Percentiles rank a stretch among this genome's conserved stretches.
Conservation (phyloP, 2,888 invertebrate genomes). For the Latrodectus hesperus region DNA sequence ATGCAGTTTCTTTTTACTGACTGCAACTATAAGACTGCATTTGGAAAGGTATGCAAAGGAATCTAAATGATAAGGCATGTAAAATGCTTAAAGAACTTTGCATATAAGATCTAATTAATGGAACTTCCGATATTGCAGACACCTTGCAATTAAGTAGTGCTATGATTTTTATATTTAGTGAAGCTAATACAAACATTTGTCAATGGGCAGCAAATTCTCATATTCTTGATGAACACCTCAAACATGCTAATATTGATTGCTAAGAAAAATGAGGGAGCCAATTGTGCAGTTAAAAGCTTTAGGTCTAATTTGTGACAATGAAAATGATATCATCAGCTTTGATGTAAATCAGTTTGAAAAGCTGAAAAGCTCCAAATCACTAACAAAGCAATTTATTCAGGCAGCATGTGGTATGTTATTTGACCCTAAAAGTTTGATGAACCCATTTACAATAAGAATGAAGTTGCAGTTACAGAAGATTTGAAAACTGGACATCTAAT, state of each 20-base stretch:
- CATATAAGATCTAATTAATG: constrained; percentile 15
- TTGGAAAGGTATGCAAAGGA: not conserved
- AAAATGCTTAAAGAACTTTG: constrained; percentile 10
- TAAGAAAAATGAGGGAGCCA: not conserved
- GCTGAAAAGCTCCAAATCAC: not conserved
- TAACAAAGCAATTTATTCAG: constrained; percentile 8
- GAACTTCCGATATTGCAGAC: not conserved
- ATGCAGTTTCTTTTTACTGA: constrained; percentile 18
- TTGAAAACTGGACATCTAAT: not conserved
- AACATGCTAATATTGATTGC: not conserved
- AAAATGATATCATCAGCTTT: not conserved
- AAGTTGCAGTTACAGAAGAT: not conserved
- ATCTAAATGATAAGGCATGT: not conserved
- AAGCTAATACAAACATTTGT: not conserved
- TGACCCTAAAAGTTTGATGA: not conserved
- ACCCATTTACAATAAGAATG: not conserved
- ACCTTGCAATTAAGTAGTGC: not conserved
- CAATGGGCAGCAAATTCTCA: constrained; percentile 1
- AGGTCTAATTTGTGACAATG: constrained; percentile 26
- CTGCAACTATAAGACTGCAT: not conserved
- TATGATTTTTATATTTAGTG: not conserved
- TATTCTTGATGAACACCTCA: not conserved
- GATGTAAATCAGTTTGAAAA: constrained; percentile 4
- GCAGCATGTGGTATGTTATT: not conserved
- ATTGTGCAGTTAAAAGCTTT: constrained; percentile 6